Evolutionary conservation across 2,797 vertebrate genomes (phyloP).

Genomic region (Mallotus villosus): DNA sequence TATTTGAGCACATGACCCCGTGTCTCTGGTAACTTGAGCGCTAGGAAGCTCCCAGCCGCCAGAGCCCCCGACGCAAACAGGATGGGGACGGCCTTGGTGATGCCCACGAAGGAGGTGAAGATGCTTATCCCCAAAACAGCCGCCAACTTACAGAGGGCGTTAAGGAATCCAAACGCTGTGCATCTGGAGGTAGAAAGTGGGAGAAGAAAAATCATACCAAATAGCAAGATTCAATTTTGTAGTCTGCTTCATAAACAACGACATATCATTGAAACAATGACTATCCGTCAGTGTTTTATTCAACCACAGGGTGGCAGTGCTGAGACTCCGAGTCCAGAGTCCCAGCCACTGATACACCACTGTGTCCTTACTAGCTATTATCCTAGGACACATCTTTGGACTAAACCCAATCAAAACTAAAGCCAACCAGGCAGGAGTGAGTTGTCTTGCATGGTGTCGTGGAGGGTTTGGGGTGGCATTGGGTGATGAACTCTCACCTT

Average conservation of each 20-base stretch:
- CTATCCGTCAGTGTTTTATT: background rate
- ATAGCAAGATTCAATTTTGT: no score
- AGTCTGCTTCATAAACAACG: no score
- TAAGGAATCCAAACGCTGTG: constrained; percentile 95
- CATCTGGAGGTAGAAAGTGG: constrained; percentile 71
- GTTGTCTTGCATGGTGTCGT: background rate
- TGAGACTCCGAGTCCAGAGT: background rate
- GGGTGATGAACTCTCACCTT: constrained; percentile 71
- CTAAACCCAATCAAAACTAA: constrained; percentile 9
- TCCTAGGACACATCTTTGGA: constrained; percentile 18
- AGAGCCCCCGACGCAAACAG: constrained; percentile 89
- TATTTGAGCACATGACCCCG: constrained; percentile 93
- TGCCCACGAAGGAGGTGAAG: constrained; percentile 96
- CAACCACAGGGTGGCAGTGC: constrained; percentile 34
- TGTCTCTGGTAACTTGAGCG: constrained; percentile 92
- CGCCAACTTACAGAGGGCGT: constrained; percentile 92
- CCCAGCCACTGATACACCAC: constrained; percentile 18
- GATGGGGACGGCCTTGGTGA: constrained; percentile 95
- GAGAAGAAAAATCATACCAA: background rate
- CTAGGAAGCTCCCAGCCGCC: constrained; percentile 89
- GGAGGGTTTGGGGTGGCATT: constrained; percentile 30
- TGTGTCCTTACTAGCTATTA: constrained; percentile 37
- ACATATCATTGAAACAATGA: no score
- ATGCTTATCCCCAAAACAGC: constrained; percentile 96
- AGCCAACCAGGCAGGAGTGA: background rate